Evolutionary conservation across 2,113 vertebrate species (phyloP).

Genomic region (Paraplagusia blochii): DNA sequence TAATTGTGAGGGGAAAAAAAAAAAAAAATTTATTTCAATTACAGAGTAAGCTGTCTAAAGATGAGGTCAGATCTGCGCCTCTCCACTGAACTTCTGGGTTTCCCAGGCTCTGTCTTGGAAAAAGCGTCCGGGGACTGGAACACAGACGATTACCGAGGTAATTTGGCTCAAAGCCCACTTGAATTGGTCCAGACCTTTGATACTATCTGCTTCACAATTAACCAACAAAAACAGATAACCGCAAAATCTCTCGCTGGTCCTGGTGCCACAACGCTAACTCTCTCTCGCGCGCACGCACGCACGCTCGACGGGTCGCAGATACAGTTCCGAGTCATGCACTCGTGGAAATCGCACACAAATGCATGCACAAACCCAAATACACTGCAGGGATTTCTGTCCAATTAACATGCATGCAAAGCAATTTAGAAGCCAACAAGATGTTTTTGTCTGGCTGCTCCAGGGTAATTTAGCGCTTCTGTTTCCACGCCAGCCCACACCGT

Average conservation of each 20-base stretch:
- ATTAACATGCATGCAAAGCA: slow-evolving; percentile 84
- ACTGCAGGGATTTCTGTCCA: slow-evolving; percentile 80
- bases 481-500: slow-evolving; percentile 61
- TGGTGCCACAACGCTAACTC: slow-evolving; percentile 36
- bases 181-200: slow-evolving; percentile 73
- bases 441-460: slow-evolving; percentile 80
- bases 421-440: slow-evolving; percentile 82
- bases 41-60: slow-evolving; percentile 69
- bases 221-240: slow-evolving; percentile 83
- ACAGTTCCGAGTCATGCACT: slow-evolving; percentile 2
- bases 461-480: slow-evolving; percentile 77
- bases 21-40: slow-evolving; percentile 66
- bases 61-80: slow-evolving; percentile 63
- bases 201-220: slow-evolving; percentile 81
- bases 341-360: slow-evolving; percentile 38
- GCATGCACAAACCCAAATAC: slow-evolving; percentile 62
- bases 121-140: slow-evolving; percentile 66
- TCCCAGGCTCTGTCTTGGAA: slow-evolving; percentile 60
- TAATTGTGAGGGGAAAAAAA: slow-evolving; percentile 47
- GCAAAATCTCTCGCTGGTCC: slow-evolving; percentile 67
- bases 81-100: slow-evolving; percentile 65
- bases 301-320: slow-evolving; percentile 43
- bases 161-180: slow-evolving; percentile 79
- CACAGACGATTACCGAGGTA: slow-evolving; percentile 74
- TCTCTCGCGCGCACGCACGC: slow-evolving; percentile 11